These are phyloP conservation scores for Paraescarpia echinospica DNA, from an alignment of 1,140 invertebrate genomes.

Conservation along the genomic window DNA sequence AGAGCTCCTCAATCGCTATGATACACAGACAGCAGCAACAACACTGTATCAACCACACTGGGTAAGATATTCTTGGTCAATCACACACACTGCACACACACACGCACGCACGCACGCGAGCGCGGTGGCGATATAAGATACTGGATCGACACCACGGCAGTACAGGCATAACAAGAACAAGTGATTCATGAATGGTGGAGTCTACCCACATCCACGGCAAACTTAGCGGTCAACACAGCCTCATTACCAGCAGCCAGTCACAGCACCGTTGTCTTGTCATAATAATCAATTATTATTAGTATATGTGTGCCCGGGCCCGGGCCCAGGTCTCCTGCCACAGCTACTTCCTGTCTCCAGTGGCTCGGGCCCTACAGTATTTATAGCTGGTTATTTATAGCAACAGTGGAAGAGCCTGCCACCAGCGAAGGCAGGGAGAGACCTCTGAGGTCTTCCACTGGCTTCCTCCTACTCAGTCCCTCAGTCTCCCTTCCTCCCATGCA, in stretches of 20 bases:
- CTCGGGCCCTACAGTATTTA: too few relatives aligned
- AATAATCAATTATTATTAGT: constrained; percentile 7
- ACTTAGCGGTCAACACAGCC: neutral
- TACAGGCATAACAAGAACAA: neutral
- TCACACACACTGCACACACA: neutral
- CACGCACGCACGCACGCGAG: too few relatives aligned
- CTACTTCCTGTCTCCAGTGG: too few relatives aligned
- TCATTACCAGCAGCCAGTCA: neutral
- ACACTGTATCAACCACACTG: too few relatives aligned
- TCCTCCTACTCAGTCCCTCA: too few relatives aligned
- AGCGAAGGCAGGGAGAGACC: too few relatives aligned
- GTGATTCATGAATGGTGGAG: neutral
- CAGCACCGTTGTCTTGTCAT: neutral
- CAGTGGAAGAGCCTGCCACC: too few relatives aligned
- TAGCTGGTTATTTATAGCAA: too few relatives aligned
- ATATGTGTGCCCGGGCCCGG: neutral
- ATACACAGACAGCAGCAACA: neutral
- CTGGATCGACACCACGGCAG: neutral
- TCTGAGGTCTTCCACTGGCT: too few relatives aligned
- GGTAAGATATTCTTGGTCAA: neutral
- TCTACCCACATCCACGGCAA: neutral
- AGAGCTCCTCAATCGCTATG: too few relatives aligned
- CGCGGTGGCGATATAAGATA: neutral
- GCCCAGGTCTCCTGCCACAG: too few relatives aligned
- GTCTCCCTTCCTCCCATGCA: too few relatives aligned